phyloP scores from a whole-genome alignment of 2,888 invertebrate genomes.

The Gari tellinella region DNA sequence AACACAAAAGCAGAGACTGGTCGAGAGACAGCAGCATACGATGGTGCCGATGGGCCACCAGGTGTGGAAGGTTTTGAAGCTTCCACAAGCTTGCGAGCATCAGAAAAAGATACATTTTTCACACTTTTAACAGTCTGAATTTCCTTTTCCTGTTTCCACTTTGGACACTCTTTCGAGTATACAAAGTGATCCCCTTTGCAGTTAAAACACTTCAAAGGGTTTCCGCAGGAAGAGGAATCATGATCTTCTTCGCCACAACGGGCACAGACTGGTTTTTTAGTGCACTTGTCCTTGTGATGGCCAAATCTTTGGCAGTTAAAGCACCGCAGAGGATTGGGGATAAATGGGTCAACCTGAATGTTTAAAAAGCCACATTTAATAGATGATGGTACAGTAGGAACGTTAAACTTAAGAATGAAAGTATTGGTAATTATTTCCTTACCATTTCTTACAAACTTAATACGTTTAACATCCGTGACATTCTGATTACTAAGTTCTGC shows the following conservation, averaged over 20 bases:
- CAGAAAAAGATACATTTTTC: background rate
- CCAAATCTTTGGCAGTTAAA: conserved; percentile 6
- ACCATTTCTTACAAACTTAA: too few species aligned
- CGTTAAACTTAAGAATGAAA: conserved; percentile 4
- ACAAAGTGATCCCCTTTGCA: conserved; percentile 4
- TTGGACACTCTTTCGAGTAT: background rate
- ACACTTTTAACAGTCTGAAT: background rate
- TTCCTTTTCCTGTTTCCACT: background rate
- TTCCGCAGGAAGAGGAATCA: background rate
- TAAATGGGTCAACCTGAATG: background rate
- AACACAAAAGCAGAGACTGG: too few species aligned
- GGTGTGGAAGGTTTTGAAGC: background rate
- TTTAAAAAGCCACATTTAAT: background rate
- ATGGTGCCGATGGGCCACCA: background rate
- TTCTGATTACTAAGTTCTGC: conserved; percentile 2
- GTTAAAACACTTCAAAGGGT: conserved; percentile 7
- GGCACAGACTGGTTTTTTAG: background rate
- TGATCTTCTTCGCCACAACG: conserved; percentile 2
- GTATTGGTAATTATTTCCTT: conserved; percentile 1
- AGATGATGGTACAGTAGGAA: background rate
- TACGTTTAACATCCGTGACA: too few species aligned
- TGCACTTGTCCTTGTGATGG: conserved; percentile 2
- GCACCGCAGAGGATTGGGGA: conserved; percentile 12
- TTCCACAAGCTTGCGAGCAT: background rate
- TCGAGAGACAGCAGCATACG: background rate